Base-by-base conservation (phyloP, 2,888 invertebrate species). In the Pachymerium ferrugineum region DNA sequence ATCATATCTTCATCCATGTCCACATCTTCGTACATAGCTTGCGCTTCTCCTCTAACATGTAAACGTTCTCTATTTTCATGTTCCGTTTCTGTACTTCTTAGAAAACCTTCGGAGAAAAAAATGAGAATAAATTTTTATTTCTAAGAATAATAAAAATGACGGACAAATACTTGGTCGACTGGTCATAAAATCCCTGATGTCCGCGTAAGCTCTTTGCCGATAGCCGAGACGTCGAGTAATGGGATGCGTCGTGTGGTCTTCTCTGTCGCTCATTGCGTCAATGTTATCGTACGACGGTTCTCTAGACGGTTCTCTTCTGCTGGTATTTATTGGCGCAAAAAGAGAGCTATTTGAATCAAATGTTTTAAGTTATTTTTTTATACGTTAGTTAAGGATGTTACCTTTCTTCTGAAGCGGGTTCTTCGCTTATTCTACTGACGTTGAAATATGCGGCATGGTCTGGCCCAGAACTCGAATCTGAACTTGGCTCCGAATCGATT, bases 1-100 rank as follows among this genome's bases (percentile, higher is more conserved):
- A 78, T 78, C 28, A 80, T 77, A 72, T 81, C 79, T 54, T 81
- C 81, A 47, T 81, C 81, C 28, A 80, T 77, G 70, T 80, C 80
- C 71, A 80, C 73, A 72, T 81, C 80, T 75, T 81, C 81, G 75
- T 78, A 80, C 76, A 81, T 75, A 10, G 80, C 79, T 33, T 78
- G 78, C 1, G 79, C 78, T 30, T 79, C 85, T 3, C 84, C 84
- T 73, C 84, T 78, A 5, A 85, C 84, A 72, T 84, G 83, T 76
- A 83, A 81, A 47, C 85, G 78, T 75, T 80, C 81, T 73, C 79
- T 72, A 10, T 74, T 75, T 14, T 74, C 74, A 28, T 71, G 70
- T 3, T 74, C 74, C 5, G 67, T 8, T 4, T 67, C 25, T n/a
- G 12, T 67, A 14, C 29, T 35, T 16, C 71, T 28, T n/a, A 73